Evolutionary conservation across 2,888 invertebrate species (phyloP).

Genomic region (Chorisops tibialis): DNA sequence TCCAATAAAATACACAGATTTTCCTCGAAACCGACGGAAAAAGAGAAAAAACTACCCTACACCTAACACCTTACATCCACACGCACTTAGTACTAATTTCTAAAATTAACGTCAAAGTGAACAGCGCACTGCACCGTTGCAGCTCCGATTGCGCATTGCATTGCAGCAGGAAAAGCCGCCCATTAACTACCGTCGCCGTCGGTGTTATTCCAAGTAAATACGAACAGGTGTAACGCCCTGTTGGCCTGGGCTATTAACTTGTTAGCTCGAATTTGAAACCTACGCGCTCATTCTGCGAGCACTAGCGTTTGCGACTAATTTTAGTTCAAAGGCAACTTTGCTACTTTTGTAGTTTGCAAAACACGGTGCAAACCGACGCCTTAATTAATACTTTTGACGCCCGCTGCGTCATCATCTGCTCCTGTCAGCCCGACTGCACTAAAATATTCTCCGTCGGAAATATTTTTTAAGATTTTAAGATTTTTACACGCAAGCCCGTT

Average conservation of each 20-base stretch:
- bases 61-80: background rate
- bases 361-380: conserved; percentile 24
- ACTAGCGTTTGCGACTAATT: conserved; percentile 11
- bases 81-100: conserved; percentile 1
- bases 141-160: conserved; percentile 11
- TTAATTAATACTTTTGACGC: conserved; percentile 26
- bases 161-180: conserved; percentile 20
- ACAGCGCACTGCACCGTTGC: conserved; percentile 11
- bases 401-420: conserved; percentile 25
- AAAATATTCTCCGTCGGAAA: too few relatives aligned
- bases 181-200: conserved; percentile 21
- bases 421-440: too few relatives aligned
- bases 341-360: conserved; percentile 17
- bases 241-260: conserved; percentile 17
- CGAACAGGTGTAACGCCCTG: conserved; percentile 18
- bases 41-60: too few relatives aligned
- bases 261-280: conserved; percentile 7
- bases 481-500: too few relatives aligned
- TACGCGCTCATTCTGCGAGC: background rate
- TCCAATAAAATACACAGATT: too few relatives aligned
- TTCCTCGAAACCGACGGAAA: too few relatives aligned
- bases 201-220: conserved; percentile 26
- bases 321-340: conserved; percentile 22
- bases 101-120: conserved; percentile 18
- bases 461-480: too few relatives aligned